Evolutionary conservation across 2,888 invertebrate species (phyloP).

Genomic region (Leistus spinibarbis): DNA sequence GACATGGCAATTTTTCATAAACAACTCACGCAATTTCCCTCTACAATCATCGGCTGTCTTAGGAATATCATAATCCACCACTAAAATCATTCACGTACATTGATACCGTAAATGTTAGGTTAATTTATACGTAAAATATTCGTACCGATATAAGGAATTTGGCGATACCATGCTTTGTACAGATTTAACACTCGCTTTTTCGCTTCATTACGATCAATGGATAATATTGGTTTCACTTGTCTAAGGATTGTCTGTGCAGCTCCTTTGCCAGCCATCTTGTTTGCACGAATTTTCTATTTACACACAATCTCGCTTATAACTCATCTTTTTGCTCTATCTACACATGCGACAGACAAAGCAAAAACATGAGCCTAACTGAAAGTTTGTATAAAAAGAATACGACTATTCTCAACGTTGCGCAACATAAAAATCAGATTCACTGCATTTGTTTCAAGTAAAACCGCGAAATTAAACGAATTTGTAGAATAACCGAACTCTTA

Average conservation of each 20-base stretch:
- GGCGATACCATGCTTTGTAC: slow-evolving; percentile 94
- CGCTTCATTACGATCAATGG: slow-evolving; percentile 77
- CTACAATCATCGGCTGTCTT: slow-evolving; percentile 72
- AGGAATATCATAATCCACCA: slow-evolving; percentile 83
- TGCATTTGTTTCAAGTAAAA: too few species aligned
- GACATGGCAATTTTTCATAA: slow-evolving; percentile 76
- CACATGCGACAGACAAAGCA: too few species aligned
- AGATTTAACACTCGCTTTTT: slow-evolving; percentile 81
- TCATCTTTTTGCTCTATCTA: too few species aligned
- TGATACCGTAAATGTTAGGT: slow-evolving; percentile 13
- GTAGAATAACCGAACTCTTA: too few species aligned
- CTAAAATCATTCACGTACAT: slow-evolving; percentile 59
- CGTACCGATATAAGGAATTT: slow-evolving; percentile 88
- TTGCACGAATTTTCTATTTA: too few species aligned
- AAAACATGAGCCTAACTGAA: too few species aligned
- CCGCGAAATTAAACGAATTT: too few species aligned
- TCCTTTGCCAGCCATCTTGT: slow-evolving; percentile 57
- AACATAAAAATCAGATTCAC: too few species aligned
- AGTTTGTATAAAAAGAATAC: too few species aligned
- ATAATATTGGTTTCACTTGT: slow-evolving; percentile 86
- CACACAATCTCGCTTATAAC: too few species aligned
- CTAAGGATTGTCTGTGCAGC: slow-evolving; percentile 61
- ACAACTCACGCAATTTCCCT: slow-evolving; percentile 77
- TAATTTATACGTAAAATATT: too few species aligned
- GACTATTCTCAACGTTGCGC: too few species aligned